phyloP scores from a whole-genome alignment of 2,888 invertebrate species.

The Ophion costatus region DNA sequence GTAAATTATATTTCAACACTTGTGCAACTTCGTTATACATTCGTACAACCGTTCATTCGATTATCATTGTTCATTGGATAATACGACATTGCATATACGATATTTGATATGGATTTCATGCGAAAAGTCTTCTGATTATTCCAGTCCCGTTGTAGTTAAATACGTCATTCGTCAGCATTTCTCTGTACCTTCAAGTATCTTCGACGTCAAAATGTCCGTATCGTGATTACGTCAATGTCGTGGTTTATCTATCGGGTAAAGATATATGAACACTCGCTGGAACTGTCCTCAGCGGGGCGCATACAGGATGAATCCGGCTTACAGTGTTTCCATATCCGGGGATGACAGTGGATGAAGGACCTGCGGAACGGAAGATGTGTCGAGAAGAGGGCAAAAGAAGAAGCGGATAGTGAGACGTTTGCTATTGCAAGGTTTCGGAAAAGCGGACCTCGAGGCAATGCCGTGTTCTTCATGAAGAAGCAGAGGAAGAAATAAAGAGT shows the following conservation, averaged over 20 bases:
- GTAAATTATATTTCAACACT: neutral
- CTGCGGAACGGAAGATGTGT: conserved; percentile 57
- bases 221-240: neutral
- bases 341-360: conserved; percentile 68
- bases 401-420: conserved; percentile 16
- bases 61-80: neutral
- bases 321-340: conserved; percentile 67
- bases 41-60: neutral
- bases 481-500: conserved; percentile 29
- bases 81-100: too few relatives aligned
- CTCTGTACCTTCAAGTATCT: neutral
- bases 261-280: neutral
- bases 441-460: conserved; percentile 28
- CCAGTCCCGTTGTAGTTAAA: neutral
- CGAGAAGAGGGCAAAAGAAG: conserved; percentile 62
- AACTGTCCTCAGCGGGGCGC: neutral
- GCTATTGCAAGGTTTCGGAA: conserved; percentile 19
- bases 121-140: neutral
- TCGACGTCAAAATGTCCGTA: neutral
- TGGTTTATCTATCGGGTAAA: neutral
- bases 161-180: neutral
- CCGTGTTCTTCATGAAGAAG: conserved; percentile 34
- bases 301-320: neutral
- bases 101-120: too few relatives aligned
- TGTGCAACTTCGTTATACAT: neutral